Conservation (phyloP, 1,140 invertebrate species). For the Steinernema feltiae region DNA sequence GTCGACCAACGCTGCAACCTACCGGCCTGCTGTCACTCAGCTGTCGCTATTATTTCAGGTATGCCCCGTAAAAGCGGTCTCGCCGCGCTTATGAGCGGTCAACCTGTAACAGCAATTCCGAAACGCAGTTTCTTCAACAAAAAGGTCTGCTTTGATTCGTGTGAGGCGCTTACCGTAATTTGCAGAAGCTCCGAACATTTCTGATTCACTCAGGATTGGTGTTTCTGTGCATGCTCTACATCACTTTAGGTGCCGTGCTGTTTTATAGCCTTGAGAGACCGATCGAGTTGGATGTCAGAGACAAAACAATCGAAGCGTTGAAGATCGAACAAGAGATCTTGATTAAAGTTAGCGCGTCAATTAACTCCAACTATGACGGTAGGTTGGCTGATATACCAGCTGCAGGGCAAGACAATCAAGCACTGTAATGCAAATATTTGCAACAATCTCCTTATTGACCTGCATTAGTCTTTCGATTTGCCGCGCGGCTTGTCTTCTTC, state of each 20-base stretch:
- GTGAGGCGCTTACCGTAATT: neutral
- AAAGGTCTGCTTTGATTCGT: conserved; percentile 17
- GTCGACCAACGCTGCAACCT: neutral
- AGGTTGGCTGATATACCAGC: neutral
- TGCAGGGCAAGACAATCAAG: no score
- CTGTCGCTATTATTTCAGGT: neutral
- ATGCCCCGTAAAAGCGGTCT: conserved; percentile 27
- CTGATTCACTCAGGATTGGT: conserved; percentile 29
- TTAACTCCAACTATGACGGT: neutral
- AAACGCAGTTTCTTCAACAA: conserved; percentile 21
- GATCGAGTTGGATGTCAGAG: conserved; percentile 5
- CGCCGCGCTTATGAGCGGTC: conserved; percentile 26
- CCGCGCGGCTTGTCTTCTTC: no score
- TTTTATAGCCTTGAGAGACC: conserved; percentile 19
- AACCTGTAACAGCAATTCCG: conserved; percentile 16
- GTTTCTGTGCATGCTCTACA: conserved; percentile 31
- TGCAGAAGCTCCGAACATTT: conserved; percentile 15
- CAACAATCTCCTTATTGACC: no score
- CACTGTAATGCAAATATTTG: no score
- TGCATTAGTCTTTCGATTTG: no score
- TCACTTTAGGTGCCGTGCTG: conserved; percentile 27
- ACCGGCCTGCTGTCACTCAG: neutral
- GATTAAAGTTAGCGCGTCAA: neutral
- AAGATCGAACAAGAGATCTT: neutral
- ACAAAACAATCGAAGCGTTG: neutral